phyloP scores from a whole-genome alignment of 2,113 vertebrate species.

The Anseranas semipalmata region DNA sequence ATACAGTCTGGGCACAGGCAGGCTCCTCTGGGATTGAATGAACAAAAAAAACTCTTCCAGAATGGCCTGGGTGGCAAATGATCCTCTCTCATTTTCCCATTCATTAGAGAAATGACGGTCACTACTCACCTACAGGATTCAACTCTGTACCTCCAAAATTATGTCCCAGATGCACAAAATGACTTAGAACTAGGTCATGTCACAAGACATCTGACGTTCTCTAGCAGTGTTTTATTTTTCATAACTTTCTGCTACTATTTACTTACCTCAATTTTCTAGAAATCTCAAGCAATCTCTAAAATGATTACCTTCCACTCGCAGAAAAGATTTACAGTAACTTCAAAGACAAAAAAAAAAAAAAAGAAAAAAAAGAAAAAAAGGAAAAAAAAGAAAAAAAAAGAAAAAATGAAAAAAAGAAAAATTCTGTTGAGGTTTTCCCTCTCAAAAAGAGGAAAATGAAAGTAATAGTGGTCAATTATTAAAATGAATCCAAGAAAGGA shows the following conservation, averaged over 20 bases:
- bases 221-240: neutral
- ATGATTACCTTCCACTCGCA: neutral
- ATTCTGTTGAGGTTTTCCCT: neutral
- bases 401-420: neutral
- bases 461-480: neutral
- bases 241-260: neutral
- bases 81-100: neutral
- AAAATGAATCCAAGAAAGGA: neutral
- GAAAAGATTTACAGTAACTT: neutral
- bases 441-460: neutral
- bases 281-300: neutral
- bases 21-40: neutral
- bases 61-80: neutral
- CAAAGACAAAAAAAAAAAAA: neutral
- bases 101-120: neutral
- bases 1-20: neutral
- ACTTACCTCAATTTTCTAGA: neutral
- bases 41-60: neutral
- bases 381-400: neutral
- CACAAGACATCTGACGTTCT: neutral
- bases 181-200: neutral
- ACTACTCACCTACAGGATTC: neutral
- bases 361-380: neutral
- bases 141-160: neutral
- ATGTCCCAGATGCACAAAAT: neutral